phyloP scores from a whole-genome alignment of 2,113 vertebrate genomes.

The Eulemur macaco region DNA sequence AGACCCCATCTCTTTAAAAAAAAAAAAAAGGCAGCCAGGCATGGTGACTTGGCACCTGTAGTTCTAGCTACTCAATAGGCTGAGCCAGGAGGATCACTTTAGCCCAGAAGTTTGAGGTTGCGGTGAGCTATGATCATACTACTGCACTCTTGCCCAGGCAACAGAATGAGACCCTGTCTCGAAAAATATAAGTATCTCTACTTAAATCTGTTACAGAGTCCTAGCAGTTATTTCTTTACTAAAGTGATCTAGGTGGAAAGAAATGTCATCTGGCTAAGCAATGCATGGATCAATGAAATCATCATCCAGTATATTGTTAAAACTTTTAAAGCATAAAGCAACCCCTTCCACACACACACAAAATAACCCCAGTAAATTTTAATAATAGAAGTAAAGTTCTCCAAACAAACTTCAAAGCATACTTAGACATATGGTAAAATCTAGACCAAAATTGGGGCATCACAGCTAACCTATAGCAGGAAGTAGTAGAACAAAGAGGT shows the following conservation, averaged over 20 bases:
- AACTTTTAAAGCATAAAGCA: background rate
- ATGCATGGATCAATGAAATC: background rate
- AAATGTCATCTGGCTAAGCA: background rate
- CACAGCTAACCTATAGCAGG: background rate
- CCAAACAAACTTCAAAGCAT: background rate
- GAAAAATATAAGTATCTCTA: background rate
- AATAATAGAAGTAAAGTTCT: background rate
- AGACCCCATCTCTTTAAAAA: too few relatives aligned
- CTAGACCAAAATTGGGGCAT: background rate
- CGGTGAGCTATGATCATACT: too few relatives aligned
- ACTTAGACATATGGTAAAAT: background rate
- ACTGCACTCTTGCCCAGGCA: too few relatives aligned
- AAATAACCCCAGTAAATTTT: background rate
- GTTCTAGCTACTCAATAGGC: too few relatives aligned
- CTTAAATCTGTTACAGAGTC: background rate
- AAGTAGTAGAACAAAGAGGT: background rate
- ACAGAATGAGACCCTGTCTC: too few relatives aligned
- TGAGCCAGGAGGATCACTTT: too few relatives aligned
- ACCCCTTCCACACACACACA: background rate
- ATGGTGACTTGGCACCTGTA: too few relatives aligned
- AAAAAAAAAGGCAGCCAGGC: too few relatives aligned
- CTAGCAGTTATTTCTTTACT: conserved; percentile 6
- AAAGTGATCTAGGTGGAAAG: background rate
- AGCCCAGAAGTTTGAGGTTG: too few relatives aligned
- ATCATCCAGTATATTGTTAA: background rate